A percentile compares a stretch with the other conserved stretches of the same genome.
Conservation (phyloP, 2,888 invertebrate species). For the Aporophyla lueneburgensis region DNA sequence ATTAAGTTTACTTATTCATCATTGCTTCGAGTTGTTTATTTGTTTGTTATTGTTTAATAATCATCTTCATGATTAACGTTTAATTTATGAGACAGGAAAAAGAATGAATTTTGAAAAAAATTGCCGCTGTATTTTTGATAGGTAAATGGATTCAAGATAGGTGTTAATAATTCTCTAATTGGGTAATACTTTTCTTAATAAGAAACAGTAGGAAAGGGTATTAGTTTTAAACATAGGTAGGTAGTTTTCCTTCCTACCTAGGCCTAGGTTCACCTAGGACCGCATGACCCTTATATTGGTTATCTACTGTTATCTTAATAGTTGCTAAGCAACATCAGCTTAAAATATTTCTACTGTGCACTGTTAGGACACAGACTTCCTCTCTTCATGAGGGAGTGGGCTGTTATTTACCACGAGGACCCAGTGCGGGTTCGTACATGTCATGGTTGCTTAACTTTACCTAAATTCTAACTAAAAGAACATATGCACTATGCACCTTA, state of each 20-base stretch:
- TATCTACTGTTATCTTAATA: background rate
- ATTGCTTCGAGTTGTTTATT: constrained; percentile 42
- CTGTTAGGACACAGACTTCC: no score
- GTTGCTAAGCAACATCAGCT: no score
- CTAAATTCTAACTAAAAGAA: background rate
- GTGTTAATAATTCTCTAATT: background rate
- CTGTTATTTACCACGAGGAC: no score
- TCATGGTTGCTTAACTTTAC: background rate
- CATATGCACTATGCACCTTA: fast-evolving
- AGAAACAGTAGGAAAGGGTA: no score
- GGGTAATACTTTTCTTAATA: background rate
- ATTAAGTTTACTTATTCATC: constrained; percentile 57
- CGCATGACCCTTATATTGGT: background rate
- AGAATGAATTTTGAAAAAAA: constrained; percentile 1
- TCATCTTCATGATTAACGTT: constrained; percentile 30
- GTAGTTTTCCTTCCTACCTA: no score
- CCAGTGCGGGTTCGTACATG: no score
- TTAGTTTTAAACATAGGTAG: background rate
- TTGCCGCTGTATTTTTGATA: background rate
- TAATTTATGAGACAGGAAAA: background rate
- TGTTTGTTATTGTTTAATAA: constrained; percentile 49
- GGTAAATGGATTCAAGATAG: no score
- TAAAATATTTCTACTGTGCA: no score
- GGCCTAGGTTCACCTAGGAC: background rate
- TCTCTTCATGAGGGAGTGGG: no score